Evolutionary conservation across 2,888 invertebrate genomes (phyloP), one percentile per base, ranked within the genome.

Genomic region (Octodonta nipae): DNA sequence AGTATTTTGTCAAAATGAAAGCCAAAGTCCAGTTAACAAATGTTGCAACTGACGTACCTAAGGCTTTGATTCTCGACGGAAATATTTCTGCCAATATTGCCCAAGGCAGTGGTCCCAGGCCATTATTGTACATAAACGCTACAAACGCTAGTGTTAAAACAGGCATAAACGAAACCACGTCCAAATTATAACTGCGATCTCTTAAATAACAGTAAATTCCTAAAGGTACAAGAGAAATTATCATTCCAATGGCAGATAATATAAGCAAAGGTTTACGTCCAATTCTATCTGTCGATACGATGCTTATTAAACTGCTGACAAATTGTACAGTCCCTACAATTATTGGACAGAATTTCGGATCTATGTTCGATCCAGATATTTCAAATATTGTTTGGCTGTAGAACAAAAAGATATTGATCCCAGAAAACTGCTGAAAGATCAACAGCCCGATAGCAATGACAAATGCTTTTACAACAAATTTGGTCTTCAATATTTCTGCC

Each of bases 1-100:
- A 54, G 8, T 46, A 40, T 16, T 49, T 30, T 1, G 48, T 45
- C 2, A 51, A 41, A 1, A 49, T 8, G 26, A 50, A 50, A 17
- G 44, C 46, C 5, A 37, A 29, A 7, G 78, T 15, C 28, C 32
- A 28, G 10, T 26, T 8, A 7, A 34, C 8, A n/a, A 30, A 20
- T 12, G 24, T 17, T 5, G 20, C 13, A 8, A 30, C 27, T 13
- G 33, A 33, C 15, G 32, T 20, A 8, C 28, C 73, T 57, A 82
- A 80, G 1, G 83, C 76, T 34, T 46, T 48, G 1, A 46, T 38
- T 44, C 80, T 78, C 0, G 75, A 63, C 13, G 88, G 75, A 57
- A 88, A 77, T 58, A 86, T 70, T 57, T 87, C 87, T 1, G 80
- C 77, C 67, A 85, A 71, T 17, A 86, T 73, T 0, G 83, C 76